Conservation (phyloP, 1,140 invertebrate species). For the Drosophila azteca region DNA sequence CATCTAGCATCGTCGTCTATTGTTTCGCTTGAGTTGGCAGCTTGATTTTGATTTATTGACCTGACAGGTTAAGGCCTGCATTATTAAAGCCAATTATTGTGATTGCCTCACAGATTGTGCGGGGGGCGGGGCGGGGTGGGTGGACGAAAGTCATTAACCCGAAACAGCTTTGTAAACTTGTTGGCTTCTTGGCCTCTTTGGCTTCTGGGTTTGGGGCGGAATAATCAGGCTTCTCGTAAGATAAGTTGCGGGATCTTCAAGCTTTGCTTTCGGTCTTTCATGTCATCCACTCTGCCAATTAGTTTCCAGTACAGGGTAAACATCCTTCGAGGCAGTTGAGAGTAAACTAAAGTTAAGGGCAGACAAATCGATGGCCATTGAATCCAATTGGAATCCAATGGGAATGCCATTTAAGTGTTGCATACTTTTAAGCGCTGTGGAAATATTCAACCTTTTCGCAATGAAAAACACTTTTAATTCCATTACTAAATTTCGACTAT, state of each 20-base stretch:
- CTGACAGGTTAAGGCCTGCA: slow-evolving; percentile 53
- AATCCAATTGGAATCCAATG: slow-evolving; percentile 29
- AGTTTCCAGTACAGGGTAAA: neutral
- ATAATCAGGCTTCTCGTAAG: neutral
- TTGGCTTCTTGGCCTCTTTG: neutral
- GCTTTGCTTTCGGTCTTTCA: neutral
- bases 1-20: slow-evolving; percentile 19
- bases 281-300: neutral
- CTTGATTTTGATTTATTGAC: slow-evolving; percentile 75
- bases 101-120: slow-evolving; percentile 43
- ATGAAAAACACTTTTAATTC: slow-evolving; percentile 13
- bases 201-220: no score
- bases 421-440: slow-evolving; percentile 1
- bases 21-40: slow-evolving; percentile 63
- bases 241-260: neutral
- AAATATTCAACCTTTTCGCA: neutral
- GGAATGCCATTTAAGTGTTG: slow-evolving; percentile 23
- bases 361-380: slow-evolving; percentile 44
- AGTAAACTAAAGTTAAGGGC: slow-evolving; percentile 16
- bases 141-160: slow-evolving; percentile 47
- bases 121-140: neutral
- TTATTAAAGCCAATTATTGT: slow-evolving; percentile 68
- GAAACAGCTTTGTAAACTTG: slow-evolving; percentile 22
- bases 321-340: slow-evolving; percentile 9
- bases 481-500: slow-evolving; percentile 31